Percentiles rank a stretch among this genome's conserved stretches.
These are phyloP conservation scores for Frankliniella intonsa DNA, from an alignment of 2,888 invertebrate genomes.

Conservation along the genomic window DNA sequence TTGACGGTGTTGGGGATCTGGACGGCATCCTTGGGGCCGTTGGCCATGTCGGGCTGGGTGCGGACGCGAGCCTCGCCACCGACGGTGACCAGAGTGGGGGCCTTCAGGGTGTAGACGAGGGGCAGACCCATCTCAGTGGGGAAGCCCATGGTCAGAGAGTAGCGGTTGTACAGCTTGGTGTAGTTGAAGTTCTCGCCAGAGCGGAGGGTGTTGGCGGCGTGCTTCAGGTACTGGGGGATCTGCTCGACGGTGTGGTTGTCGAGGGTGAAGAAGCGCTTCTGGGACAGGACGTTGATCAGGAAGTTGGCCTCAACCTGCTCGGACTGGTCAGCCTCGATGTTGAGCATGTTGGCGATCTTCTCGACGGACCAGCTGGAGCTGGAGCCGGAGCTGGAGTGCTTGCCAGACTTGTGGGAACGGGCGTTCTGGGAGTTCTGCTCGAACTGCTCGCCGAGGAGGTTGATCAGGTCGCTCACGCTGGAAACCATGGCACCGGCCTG, in stretches of 20 bases:
- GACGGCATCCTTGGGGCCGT: slow-evolving; percentile 37
- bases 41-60: slow-evolving; percentile 43
- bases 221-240: slow-evolving; percentile 46
- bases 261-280: slow-evolving; percentile 51
- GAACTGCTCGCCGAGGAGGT: slow-evolving; percentile 36
- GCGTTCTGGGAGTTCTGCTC: slow-evolving; percentile 40
- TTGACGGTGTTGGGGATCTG: slow-evolving; percentile 46
- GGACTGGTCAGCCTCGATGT: slow-evolving; percentile 51
- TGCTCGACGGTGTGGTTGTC: slow-evolving; percentile 54
- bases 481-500: slow-evolving; percentile 46
- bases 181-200: slow-evolving; percentile 54
- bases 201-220: slow-evolving; percentile 47
- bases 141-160: slow-evolving; percentile 59
- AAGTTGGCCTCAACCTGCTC: slow-evolving; percentile 58
- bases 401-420: slow-evolving; percentile 33
- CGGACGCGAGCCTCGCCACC: slow-evolving; percentile 51
- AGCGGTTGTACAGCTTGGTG: slow-evolving; percentile 56
- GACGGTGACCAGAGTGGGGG: slow-evolving; percentile 54
- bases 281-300: slow-evolving; percentile 47
- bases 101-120: slow-evolving; percentile 58
- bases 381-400: neutral
- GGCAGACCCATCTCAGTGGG: slow-evolving; percentile 69
- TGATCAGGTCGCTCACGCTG: slow-evolving; percentile 46
- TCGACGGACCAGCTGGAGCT: slow-evolving; percentile 49
- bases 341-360: slow-evolving; percentile 55